Base-by-base conservation (phyloP, 2,797 vertebrate genomes). In the Peromyscus attwateri region DNA sequence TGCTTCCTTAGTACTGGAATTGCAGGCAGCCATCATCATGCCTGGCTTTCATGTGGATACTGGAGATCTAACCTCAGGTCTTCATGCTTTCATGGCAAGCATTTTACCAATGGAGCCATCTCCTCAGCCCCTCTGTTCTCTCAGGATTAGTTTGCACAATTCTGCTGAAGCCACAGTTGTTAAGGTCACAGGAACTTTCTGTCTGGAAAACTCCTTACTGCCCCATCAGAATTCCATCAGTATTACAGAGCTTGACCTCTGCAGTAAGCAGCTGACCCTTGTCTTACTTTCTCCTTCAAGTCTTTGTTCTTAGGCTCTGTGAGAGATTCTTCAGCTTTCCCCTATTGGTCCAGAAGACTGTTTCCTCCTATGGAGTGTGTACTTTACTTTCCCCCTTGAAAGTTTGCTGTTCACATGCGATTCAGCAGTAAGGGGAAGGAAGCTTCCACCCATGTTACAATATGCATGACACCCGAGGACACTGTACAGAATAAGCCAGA, bases 401-500 rank as follows among this genome's bases (percentile, higher is more conserved):
- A 71, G 68, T 49, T 62, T 79, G 12, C 1, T 66, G 31, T 87
- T 87, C 27, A 70, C n/a, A 40, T 29, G 13, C 16, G n/a, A 37
- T 21, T 83, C 16, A 77, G 25, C 10, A 13, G n/a, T 77, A 85
- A 75, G 62, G 71, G 37, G 37, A 95, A 96, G 64, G 21, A 21
- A n/a, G 73, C 46, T 52, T 71, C 68, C 25, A 75, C 19, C 40
- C 52, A 64, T n/a, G 40, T 70, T 77, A 57, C 9, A 77, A 77
- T 37, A 46, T 46, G 49, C 29, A 71, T 29, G 21, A 73, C 85
- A 34, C 27, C 25, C 16, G 16, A 76, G 34, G 25, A 92, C n/a
- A 40, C 52, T 40, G 52, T n/a, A 27, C 40, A 43, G 87, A 96
- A 34, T 60, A 95, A 95, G 55, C 17, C 62, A 79, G 75, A 71